Evolutionary conservation across 2,888 invertebrate species (phyloP), one percentile per base, ranked within the genome.

Genomic region (Acleris sparsana): DNA sequence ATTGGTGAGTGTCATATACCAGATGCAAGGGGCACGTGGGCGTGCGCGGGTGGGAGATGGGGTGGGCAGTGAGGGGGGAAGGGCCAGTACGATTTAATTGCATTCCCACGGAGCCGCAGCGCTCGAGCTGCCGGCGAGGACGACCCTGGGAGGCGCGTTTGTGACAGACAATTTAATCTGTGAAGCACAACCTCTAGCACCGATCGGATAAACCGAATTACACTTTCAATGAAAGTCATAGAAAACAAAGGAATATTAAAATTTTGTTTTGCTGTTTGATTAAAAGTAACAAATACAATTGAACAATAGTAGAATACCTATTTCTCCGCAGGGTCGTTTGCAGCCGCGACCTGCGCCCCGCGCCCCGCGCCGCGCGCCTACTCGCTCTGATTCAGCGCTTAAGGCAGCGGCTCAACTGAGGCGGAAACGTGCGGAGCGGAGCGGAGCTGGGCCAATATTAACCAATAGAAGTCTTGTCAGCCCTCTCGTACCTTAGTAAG

Each of bases 1-100:
- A 55, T 44, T 56, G 60, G 44, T 44, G 56, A 46, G 49, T 51
- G 60, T 22, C 39, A 49, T 55, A 20, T 53, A 43, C 25, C 64
- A 60, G 64, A 59, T 49, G 59, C 59, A 49, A 5, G 62, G n/a
- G 46, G n/a, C 5, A n/a, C 55, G 62, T 62, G 22, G 62, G 62
- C 49, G 51, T 6, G 33, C 16, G 39, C 18, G 51, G 4, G 59
- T 5, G 22, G n/a, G 29, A 18, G 29, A 18, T 6, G 33, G 39
- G 59, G 16, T n/a, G 43, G 49, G 49, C 49, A 7, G 46, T 5
- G 46, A 17, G n/a, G 17, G 46, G 46, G 46, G 16, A 4, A 17
- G 46, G 46, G 46, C 44, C 44, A 5, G 13, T 46, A 55, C 43
- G 59, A 43, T 60, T 64, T 64, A 64, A 60, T 64, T 64, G 64